Base-by-base conservation (phyloP, 2,113 vertebrate species). In the Electrona antarctica region DNA sequence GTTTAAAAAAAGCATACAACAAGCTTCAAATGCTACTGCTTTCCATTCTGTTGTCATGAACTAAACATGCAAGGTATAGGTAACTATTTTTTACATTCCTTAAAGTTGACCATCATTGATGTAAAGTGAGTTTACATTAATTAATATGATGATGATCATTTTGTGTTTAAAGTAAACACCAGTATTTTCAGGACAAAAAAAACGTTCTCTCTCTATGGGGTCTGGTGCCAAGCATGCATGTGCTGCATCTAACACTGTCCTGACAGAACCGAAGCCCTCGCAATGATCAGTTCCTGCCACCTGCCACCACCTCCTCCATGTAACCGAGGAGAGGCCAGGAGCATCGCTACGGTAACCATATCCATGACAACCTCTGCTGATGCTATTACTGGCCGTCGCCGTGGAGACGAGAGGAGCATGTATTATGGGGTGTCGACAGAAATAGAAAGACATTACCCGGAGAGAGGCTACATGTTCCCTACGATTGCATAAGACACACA, bases 261-360 rank as follows among this genome's bases (percentile, higher is more conserved):
- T 33, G 70, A 72, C 12, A 71, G 58, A 78, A 77, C 61, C 77
- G 28, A 71, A 58, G 55, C 61, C 64, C 52, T 70, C 60, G 60
- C 67, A 79, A 21, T 21, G 21, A 21, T 21, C 21, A 21, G 21
- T 64, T 6, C 74, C 87, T 85, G 81, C 83, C 77, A 82, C 63
- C 66, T 85, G 81, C 83, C 77, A 82, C 63, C 66, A 21, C 73
- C 41, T 57, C 76, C 68, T 54, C 54, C 78, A 69, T 75, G 70
- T 61, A 88, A 87, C 85, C 83, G 84, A 86, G 88, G 82, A 87
- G 79, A 87, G 84, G 85, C 79, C 82, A 87, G 83, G 83, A 87
- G 80, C 86, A 90, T 92, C 87, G 68, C 90, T 90, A 89, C 85
- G 87, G 90, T 86, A 90, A 90, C 89, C 84, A 90, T 92, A 88